Evolutionary conservation across 2,888 invertebrate species (phyloP).

Genomic region (Aethes cnicana): DNA sequence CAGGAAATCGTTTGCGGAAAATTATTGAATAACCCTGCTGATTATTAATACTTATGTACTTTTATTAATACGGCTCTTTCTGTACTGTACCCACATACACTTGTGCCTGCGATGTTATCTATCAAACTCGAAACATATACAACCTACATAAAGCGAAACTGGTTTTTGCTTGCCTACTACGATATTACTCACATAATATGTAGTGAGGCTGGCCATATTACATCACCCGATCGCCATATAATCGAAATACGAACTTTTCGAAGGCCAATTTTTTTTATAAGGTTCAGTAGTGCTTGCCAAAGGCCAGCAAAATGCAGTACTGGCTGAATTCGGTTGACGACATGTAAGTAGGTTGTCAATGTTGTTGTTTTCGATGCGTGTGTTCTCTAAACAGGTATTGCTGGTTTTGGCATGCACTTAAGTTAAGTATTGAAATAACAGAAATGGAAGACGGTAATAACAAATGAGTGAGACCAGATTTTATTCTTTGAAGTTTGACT

Average conservation of each 20-base stretch:
- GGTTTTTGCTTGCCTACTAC: constrained; percentile 46
- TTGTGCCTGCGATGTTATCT: constrained; percentile 18
- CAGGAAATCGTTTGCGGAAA: constrained; percentile 10
- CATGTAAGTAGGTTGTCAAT: constrained; percentile 2
- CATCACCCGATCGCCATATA: constrained; percentile 47
- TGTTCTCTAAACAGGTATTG: constrained; percentile 19
- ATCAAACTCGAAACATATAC: constrained; percentile 18
- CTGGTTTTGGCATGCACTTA: neutral
- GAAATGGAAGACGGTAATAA: too few relatives aligned
- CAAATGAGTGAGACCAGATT: too few relatives aligned
- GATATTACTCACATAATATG: constrained; percentile 52
- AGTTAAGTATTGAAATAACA: neutral
- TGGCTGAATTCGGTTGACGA: constrained; percentile 33
- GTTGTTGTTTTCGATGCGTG: constrained; percentile 8
- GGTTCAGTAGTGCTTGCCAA: constrained; percentile 14
- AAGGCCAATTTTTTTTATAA: constrained; percentile 27
- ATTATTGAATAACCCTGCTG: constrained; percentile 11
- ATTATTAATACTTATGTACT: constrained; percentile 8
- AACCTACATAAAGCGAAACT: constrained; percentile 43
- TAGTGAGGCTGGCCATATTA: constrained; percentile 54
- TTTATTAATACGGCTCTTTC: constrained; percentile 18
- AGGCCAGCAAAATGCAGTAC: constrained; percentile 27
- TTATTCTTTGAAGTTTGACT: constrained; percentile 17
- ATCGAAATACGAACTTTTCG: constrained; percentile 27
- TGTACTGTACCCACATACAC: constrained; percentile 10